Evolutionary conservation across 2,113 vertebrate species (phyloP).

Genomic region (Lates calcarifer): DNA sequence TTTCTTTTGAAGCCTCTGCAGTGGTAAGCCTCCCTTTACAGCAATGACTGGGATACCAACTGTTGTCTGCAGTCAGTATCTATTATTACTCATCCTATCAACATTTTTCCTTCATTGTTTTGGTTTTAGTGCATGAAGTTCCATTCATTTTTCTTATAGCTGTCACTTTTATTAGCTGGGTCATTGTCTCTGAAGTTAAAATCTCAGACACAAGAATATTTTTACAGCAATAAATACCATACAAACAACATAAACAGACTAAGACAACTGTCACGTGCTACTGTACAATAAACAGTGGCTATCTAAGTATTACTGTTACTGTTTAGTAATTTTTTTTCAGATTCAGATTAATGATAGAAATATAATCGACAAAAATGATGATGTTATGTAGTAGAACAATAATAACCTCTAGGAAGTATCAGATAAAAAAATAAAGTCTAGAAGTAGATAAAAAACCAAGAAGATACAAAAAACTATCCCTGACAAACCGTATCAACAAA

Average conservation of each 20-base stretch:
- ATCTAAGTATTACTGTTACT: too few species aligned
- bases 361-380: too few species aligned
- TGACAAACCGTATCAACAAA: too few species aligned
- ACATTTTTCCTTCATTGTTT: constrained; percentile 41
- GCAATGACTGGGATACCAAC: constrained; percentile 62
- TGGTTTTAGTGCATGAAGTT: not conserved
- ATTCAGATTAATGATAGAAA: too few species aligned
- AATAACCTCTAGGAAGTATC: too few species aligned
- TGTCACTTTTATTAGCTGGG: not conserved
- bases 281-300: not conserved
- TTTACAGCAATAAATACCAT: not conserved
- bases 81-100: constrained; percentile 63
- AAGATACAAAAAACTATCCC: too few species aligned
- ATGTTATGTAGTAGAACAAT: too few species aligned
- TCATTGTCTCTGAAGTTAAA: not conserved
- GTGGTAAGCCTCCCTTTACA: constrained; percentile 52
- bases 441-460: too few species aligned
- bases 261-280: not conserved
- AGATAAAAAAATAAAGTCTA: too few species aligned
- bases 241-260: constrained; percentile 10
- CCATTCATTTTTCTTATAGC: not conserved
- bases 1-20: constrained; percentile 48
- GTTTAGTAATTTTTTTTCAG: too few species aligned
- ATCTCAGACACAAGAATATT: not conserved
- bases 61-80: constrained; percentile 64